Evolutionary conservation across 2,113 vertebrate genomes (phyloP), one percentile per base, ranked within the genome.

Genomic region (Sciurus niger): DNA sequence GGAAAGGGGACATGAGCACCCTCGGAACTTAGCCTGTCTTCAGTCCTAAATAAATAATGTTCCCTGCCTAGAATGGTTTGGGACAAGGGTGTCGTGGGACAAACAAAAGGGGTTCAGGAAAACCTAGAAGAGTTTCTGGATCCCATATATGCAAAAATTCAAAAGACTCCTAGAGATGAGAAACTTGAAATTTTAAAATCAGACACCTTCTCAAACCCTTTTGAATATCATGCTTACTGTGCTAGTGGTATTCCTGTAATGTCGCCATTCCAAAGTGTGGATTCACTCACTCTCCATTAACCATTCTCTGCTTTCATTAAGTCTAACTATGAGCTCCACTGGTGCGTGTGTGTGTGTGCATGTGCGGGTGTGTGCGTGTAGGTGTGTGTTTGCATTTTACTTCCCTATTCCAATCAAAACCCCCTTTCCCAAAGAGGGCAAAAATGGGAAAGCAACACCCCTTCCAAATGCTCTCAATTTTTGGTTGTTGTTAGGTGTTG

Each of bases 401-500:
- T 78, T 84, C 34, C 73, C 28, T 74, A 82, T 79, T 48, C n/a
- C 77, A 88, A 25, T 77, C n/a, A 93, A 93, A 90, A 88, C 88
- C 24, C 7, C 9, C 55, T 77, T 94, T 37, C 24, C 16, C 60
- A 60, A 76, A 96, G 20, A 67, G 18, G 28, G 11, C 51, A 58
- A 76, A 84, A 25, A 84, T 51, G 6, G 12, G 48, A 80, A 86
- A 72, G 25, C 5, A 40, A 65, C 7, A 74, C 7, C 25, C n/a
- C 17, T 72, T 74, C 37, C 63, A 55, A 72, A 28, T 9, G 7
- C 20, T 48, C 22, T 88, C 6, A 24, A 10, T 78, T 40, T 40
- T 30, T 8, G 65, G 6, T 65, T 68, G 5, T 11, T 58, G 13
- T n/a, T 79, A 8, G 16, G 34, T 63, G 1, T 58, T 12, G 7